Evolutionary conservation across 2,888 invertebrate genomes (phyloP).

Genomic region (Pemphredon lugubris): DNA sequence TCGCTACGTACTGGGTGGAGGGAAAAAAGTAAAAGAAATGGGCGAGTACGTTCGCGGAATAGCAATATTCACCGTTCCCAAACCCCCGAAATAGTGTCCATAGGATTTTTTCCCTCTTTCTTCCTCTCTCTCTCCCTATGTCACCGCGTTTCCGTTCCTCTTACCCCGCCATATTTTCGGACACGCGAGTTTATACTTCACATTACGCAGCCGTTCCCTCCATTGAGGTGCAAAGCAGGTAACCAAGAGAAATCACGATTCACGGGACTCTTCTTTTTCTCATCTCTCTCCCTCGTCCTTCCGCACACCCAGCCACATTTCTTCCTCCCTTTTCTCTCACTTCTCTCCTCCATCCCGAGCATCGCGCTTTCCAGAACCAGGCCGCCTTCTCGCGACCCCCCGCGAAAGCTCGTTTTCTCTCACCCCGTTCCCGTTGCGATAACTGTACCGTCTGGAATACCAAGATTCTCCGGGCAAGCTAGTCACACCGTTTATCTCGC

Average conservation of each 20-base stretch:
- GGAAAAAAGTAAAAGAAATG: constrained; percentile 21
- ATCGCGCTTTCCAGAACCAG: constrained; percentile 14
- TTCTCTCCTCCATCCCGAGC: neutral
- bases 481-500: constrained; percentile 61
- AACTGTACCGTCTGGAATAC: constrained; percentile 56
- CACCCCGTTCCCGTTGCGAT: no score
- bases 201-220: constrained; percentile 50
- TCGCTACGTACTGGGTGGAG: constrained; percentile 23
- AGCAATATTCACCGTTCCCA: constrained; percentile 65
- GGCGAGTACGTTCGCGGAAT: constrained; percentile 64
- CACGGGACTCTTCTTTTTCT: constrained; percentile 12
- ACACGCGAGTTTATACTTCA: constrained; percentile 66
- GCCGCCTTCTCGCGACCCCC: no score
- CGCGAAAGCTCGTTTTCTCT: no score
- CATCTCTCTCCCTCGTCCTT: no score
- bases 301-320: neutral
- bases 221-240: constrained; percentile 40
- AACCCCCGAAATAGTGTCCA: constrained; percentile 40
- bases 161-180: constrained; percentile 62
- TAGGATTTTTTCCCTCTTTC: constrained; percentile 39
- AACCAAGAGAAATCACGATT: constrained; percentile 46
- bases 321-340: neutral
- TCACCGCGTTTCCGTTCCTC: constrained; percentile 7
- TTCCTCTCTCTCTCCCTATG: no score
- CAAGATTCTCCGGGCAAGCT: constrained; percentile 52